Percentiles rank a stretch among this genome's conserved stretches.
phyloP scores from a whole-genome alignment of 2,797 vertebrate genomes.

The Micrastur ruficollis region DNA sequence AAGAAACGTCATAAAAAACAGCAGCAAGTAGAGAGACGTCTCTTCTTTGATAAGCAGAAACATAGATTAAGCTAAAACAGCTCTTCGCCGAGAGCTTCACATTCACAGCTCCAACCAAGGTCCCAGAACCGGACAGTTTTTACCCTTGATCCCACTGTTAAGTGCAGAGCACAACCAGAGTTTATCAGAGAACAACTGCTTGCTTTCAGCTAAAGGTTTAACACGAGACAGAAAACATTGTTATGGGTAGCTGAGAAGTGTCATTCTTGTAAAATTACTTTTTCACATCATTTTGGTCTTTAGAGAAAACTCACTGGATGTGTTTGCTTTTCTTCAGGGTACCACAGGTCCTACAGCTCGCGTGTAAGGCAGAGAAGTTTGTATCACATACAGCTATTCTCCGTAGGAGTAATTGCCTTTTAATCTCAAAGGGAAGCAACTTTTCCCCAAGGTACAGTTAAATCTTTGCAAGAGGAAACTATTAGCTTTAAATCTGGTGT shows the following conservation, averaged over 20 bases:
- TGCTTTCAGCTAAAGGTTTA: neutral
- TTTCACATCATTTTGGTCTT: neutral
- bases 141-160: accelerated
- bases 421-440: neutral
- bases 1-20: neutral
- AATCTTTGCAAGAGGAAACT: neutral
- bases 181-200: neutral
- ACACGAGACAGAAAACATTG: neutral
- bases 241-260: neutral
- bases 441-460: neutral
- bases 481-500: neutral
- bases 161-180: neutral
- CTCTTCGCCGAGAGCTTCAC: neutral
- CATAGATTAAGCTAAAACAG: neutral
- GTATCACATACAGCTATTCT: neutral
- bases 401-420: neutral
- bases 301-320: neutral
- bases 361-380: neutral
- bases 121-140: neutral
- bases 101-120: neutral
- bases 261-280: neutral
- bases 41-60: neutral
- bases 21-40: accelerated
- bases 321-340: neutral
- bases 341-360: neutral